Evolutionary conservation across 2,113 vertebrate genomes (phyloP).

Genomic region (Danionella cerebrum): DNA sequence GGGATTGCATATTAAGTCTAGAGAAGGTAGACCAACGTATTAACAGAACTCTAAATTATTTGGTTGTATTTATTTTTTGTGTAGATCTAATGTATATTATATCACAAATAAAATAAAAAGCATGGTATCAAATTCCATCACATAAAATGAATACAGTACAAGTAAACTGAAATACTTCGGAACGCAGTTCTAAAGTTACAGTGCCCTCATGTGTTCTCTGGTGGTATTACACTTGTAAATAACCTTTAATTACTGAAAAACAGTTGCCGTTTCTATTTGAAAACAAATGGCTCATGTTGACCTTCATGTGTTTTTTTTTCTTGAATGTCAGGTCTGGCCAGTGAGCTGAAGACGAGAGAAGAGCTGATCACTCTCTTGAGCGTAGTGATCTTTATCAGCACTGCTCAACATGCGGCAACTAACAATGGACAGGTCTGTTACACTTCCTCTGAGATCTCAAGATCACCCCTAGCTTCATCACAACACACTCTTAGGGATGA

Average conservation of each 20-base stretch:
- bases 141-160: no score
- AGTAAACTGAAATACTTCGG: no score
- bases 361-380: slow-evolving; percentile 56
- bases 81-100: no score
- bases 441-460: neutral
- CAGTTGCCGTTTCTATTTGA: neutral
- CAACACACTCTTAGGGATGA: no score
- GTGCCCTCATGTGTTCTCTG: neutral
- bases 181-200: neutral
- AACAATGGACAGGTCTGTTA: slow-evolving; percentile 60
- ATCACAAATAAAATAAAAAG: no score
- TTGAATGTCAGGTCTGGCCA: slow-evolving; percentile 45
- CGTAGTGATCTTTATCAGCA: slow-evolving; percentile 53
- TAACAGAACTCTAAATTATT: no score
- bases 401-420: slow-evolving; percentile 62
- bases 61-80: no score
- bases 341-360: slow-evolving; percentile 45
- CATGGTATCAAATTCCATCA: no score
- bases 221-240: neutral
- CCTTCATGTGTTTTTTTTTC: neutral
- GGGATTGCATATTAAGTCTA: no score
- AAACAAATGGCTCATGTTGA: no score
- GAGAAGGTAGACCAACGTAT: no score
- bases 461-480: no score
- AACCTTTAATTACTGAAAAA: neutral